Evolutionary conservation across 2,797 vertebrate species (phyloP), one percentile per base, ranked within the genome.

Genomic region (Acrossocheilus fasciatus): DNA sequence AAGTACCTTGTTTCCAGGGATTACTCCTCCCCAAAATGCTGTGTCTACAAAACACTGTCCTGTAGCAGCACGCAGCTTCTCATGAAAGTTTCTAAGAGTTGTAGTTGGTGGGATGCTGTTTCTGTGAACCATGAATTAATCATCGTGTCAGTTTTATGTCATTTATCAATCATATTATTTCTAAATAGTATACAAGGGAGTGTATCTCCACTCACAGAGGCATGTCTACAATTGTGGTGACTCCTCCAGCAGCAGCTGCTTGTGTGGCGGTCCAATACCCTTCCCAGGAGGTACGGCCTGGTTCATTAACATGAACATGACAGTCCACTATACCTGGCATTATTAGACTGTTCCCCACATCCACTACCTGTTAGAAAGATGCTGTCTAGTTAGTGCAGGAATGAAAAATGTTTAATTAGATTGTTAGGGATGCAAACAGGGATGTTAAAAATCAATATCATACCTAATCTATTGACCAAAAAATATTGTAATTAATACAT

Each of bases 171-270:
- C 9, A 10, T 20, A 43, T 43, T n/a, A 43, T 72, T 72, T 70
- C 2, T 45, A 15, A 26, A 45, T 12, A 8, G 26, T 47, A 74
- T 47, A 9, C 57, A 26, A 15, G 9, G 68, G 68, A 47, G n/a
- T 45, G 12, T 26, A 26, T 26, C 26, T 26, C 26, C 47, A 75
- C 95, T 91, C 92, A 96, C 96, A 96, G 92, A 0, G 96, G 96
- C 96, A 97, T 97, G 89, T 97, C 96, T 85, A 96, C 96, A 5
- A 97, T 94, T 0, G 96, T 96, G 0, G 96, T 97, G 88, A 97
- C 94, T 5, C 96, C 96, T 88, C 96, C 96, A 0, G 96, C 96
- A 39, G 97, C 97, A 0, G 96, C 96, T 1, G 96, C 96, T 87
- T 87, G 92, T 14, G 96, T 97, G 77, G 95, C 96, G 0, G 92